Evolutionary conservation across 2,113 vertebrate genomes (phyloP), one percentile per base, ranked within the genome.

Genomic region (Aplodontia rufa): DNA sequence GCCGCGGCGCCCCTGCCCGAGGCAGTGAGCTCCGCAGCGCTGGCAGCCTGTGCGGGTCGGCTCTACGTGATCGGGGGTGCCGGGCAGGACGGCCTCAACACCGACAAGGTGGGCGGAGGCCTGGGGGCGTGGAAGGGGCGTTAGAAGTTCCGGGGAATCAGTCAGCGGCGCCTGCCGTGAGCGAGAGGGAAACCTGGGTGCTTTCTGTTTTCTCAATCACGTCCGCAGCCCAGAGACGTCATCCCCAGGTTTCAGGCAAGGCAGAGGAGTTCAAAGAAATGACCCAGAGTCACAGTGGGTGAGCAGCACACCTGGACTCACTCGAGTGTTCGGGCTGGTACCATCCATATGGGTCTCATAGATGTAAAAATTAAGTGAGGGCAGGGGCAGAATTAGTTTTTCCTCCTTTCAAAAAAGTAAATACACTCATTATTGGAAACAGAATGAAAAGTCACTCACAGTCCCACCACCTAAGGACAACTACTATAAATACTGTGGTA

Each of bases 41-140:
- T 98, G 47, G 98, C 92, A 5, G 82, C 98, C 94, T 99, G 98
- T 7, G 79, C 88, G 0, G 98, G 98, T 92, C 98, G 96, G 82
- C 97, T 99, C 37, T 99, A 98, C 0, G 98, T 99, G 83, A 98
- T 99, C 16, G 98, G 98, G 0, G 99, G 99, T 0, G 98, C 99
- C 0, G 85, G 98, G 45, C 98, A 97, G 12, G 98, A 98, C 1
- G 93, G 97, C 0, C 0, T 95, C 55, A 99, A 98, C 94, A 99
- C 98, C 0, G 92, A 98, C 93, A 98, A 98, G 98, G 99, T 99
- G 64, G 97, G 93, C 1, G 5, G 6, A 64, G 72, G 17, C 2
- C 47, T 4, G 32, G 49, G 53, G 26, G 2, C 10, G 1, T 6
- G 1, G n/a, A 47, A 17, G 14, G 53, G 72, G 35, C 5, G 0